phyloP scores from a whole-genome alignment of 92 coral and sea anemone genomes.

The Phenganax marumi region DNA sequence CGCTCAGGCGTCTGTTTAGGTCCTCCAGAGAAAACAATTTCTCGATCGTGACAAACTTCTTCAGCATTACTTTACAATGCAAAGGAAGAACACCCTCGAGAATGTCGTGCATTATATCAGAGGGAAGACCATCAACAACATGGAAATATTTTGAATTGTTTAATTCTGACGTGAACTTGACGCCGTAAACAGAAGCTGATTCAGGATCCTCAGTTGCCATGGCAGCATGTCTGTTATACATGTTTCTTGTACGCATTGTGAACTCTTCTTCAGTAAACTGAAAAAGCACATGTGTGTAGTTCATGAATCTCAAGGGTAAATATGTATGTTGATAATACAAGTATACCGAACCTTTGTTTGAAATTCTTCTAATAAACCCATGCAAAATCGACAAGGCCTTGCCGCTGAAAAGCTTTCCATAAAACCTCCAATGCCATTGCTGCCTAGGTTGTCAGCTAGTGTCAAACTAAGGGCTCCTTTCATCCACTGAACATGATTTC shows the following conservation, averaged over 20 bases:
- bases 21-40: constrained; percentile 42
- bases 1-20: constrained; percentile 44
- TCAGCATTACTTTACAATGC: constrained; percentile 51
- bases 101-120: constrained; percentile 66
- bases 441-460: constrained; percentile 63
- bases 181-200: constrained; percentile 57
- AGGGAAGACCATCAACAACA: constrained; percentile 66
- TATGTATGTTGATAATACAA: not conserved
- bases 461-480: constrained; percentile 53
- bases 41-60: constrained; percentile 34
- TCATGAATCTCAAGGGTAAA: too few species aligned
- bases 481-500: constrained; percentile 18
- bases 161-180: constrained; percentile 45
- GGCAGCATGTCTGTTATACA: constrained; percentile 50
- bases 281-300: not conserved
- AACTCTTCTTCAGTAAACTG: constrained; percentile 68
- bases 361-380: constrained; percentile 54
- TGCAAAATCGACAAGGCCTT: constrained; percentile 63
- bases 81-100: constrained; percentile 62
- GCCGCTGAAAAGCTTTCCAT: constrained; percentile 59
- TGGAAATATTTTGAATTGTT: constrained; percentile 59
- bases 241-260: constrained; percentile 39
- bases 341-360: constrained; percentile 63
- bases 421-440: constrained; percentile 61
- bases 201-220: constrained; percentile 52